A percentile compares a stretch with the other conserved stretches of the same genome.
phyloP scores from a whole-genome alignment of 2,113 vertebrate species.

The Fukomys damarensis region DNA sequence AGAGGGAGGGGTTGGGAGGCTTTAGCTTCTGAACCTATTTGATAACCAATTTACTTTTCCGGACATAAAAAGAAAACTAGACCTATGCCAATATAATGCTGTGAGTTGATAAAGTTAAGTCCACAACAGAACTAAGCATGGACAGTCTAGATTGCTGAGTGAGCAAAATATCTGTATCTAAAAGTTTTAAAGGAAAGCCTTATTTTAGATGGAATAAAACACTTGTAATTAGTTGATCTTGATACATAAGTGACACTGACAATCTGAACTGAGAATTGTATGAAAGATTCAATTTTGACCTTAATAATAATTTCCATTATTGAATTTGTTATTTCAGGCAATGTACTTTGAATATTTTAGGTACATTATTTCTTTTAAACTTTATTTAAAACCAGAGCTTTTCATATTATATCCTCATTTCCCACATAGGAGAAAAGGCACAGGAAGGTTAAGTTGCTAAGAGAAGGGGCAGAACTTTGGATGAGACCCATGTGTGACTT shows the following conservation, averaged over 20 bases:
- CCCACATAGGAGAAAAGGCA: not conserved
- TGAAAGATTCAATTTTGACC: not conserved
- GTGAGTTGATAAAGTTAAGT: not conserved
- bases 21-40: conserved; percentile 52
- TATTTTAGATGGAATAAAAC: not conserved
- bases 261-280: not conserved
- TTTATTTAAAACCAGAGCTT: not conserved
- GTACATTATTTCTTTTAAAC: conserved; percentile 35
- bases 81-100: not conserved
- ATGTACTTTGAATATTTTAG: conserved; percentile 11
- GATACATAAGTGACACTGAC: not conserved
- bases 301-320: not conserved
- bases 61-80: not conserved
- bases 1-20: not conserved
- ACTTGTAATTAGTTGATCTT: conserved; percentile 2
- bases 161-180: not conserved
- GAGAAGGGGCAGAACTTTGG: not conserved
- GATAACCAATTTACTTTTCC: conserved; percentile 4
- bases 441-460: not conserved
- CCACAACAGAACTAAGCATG: not conserved
- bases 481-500: not conserved
- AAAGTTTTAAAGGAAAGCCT: not conserved
- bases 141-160: not conserved
- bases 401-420: not conserved
- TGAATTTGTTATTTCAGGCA: not conserved